Conservation (phyloP, 2,888 invertebrate species). For the Pomacea canaliculata region DNA sequence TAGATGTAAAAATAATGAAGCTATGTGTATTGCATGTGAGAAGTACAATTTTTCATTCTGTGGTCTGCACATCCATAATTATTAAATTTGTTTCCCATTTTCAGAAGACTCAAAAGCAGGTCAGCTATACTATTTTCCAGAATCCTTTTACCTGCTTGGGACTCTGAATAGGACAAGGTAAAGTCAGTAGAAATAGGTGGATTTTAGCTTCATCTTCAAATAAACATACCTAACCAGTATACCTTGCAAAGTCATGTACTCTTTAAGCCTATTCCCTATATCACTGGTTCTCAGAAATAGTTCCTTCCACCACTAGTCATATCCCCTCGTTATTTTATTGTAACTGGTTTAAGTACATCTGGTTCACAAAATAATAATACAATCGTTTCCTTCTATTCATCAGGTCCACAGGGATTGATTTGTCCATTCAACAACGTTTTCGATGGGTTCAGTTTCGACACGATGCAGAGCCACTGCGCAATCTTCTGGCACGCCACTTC, state of each 20-base stretch:
- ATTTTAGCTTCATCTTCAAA: not conserved
- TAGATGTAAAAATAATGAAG: too few species aligned
- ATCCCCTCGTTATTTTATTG: too few species aligned
- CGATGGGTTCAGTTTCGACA: conserved; percentile 67
- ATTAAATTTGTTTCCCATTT: not conserved
- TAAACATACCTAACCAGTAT: too few species aligned
- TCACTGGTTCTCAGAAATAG: too few species aligned
- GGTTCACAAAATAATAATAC: too few species aligned
- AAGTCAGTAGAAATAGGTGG: conserved; percentile 12
- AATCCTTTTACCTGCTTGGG: conserved; percentile 62
- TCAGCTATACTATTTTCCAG: conserved; percentile 50
- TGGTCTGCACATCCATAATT: too few species aligned
- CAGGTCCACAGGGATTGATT: conserved; percentile 63
- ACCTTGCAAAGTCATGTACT: too few species aligned
- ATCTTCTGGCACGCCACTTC: conserved; percentile 62
- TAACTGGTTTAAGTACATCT: too few species aligned
- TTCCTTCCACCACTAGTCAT: too few species aligned
- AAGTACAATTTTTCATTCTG: too few species aligned
- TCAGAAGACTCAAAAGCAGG: conserved; percentile 9
- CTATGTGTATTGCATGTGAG: too few species aligned
- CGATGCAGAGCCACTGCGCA: conserved; percentile 64
- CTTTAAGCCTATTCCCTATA: too few species aligned
- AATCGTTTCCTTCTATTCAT: not conserved
- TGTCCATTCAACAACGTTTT: conserved; percentile 64
- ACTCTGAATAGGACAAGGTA: conserved; percentile 66